phyloP scores from a whole-genome alignment of 2,888 invertebrate genomes.

The Trissolcus brochymenae region DNA sequence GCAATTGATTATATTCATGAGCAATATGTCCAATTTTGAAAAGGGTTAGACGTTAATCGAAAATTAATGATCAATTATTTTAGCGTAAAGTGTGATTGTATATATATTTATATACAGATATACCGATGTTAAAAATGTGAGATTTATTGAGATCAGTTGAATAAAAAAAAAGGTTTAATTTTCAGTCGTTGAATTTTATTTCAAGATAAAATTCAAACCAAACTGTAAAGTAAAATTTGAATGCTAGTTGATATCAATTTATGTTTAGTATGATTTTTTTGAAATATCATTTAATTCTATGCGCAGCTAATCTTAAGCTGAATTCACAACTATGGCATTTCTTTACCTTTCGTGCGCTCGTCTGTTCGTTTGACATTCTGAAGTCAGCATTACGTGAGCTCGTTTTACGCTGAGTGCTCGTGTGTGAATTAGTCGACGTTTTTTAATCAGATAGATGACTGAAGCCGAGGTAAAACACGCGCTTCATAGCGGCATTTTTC shows the following conservation, averaged over 20 bases:
- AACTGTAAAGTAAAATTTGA: no score
- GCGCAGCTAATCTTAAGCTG: not conserved
- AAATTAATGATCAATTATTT: no score
- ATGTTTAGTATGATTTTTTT: not conserved
- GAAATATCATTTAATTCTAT: not conserved
- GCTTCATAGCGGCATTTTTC: constrained; percentile 90
- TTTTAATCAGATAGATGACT: constrained; percentile 58
- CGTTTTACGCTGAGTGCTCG: not conserved
- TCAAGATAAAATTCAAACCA: no score
- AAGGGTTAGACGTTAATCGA: no score
- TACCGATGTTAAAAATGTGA: not conserved
- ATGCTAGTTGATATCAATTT: not conserved
- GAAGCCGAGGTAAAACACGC: constrained; percentile 79
- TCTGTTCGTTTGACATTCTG: no score
- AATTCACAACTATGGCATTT: not conserved
- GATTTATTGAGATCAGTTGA: constrained; percentile 2
- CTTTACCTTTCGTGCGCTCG: not conserved
- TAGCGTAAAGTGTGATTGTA: no score
- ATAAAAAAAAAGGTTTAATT: not conserved
- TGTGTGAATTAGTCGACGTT: constrained; percentile 11
- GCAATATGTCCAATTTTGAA: not conserved
- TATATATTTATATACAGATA: no score
- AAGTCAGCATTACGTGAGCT: not conserved
- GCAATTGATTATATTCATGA: no score
- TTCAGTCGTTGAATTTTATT: no score